Conservation (phyloP, 2,888 invertebrate genomes). For the Sesia bembeciformis region DNA sequence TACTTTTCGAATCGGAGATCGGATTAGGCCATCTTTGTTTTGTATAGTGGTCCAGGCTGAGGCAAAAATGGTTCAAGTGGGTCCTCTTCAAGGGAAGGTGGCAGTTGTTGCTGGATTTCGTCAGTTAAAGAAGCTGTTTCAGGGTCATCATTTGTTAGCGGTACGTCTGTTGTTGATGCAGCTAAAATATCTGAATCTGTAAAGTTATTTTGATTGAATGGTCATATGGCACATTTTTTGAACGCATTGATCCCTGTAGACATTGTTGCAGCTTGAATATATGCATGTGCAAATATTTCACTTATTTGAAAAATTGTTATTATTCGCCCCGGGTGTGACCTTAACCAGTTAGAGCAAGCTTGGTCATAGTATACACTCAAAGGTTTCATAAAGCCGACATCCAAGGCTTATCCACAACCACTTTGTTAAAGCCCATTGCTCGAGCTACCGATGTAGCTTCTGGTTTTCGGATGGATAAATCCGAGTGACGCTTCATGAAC, state of each 20-base stretch:
- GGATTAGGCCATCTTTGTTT: constrained; percentile 1
- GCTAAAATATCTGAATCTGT: constrained; percentile 1
- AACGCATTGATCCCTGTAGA: constrained; percentile 5
- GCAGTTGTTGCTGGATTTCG: constrained; percentile 1
- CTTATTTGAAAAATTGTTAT: constrained; percentile 14
- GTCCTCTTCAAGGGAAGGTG: not conserved
- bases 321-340: constrained; percentile 14
- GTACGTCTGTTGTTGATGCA: constrained; percentile 7
- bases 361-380: constrained; percentile 14
- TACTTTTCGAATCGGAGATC: constrained; percentile 6
- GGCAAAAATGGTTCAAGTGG: not conserved
- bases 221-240: not conserved
- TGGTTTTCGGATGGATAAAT: constrained; percentile 11
- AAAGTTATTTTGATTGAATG: not conserved
- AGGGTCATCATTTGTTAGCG: constrained; percentile 2
- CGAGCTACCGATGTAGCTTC: constrained; percentile 13
- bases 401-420: constrained; percentile 9
- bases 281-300: constrained; percentile 18
- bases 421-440: constrained; percentile 8
- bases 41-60: constrained; percentile 2
- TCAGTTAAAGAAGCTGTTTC: constrained; percentile 4
- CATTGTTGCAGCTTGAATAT: constrained; percentile 19
- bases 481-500: constrained; percentile 11
- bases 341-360: constrained; percentile 12
- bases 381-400: constrained; percentile 15